Conservation (phyloP, 2,113 vertebrate genomes). For the Bubo blakistoni region DNA sequence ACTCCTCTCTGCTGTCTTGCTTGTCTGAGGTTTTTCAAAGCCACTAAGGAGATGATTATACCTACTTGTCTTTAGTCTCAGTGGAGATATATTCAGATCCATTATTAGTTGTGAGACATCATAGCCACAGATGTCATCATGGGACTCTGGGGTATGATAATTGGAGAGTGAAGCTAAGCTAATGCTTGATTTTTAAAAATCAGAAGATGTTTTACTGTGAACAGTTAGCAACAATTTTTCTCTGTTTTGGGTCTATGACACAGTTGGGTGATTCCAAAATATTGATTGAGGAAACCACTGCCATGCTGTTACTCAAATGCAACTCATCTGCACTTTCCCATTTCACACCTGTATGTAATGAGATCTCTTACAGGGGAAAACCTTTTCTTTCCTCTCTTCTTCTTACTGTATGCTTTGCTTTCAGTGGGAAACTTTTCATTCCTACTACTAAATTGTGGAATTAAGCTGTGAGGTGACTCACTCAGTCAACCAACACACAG, state of each 20-base stretch:
- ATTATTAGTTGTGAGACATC: background rate
- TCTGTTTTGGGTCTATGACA: background rate
- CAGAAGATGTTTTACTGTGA: background rate
- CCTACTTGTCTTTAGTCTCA: background rate
- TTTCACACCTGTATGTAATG: background rate
- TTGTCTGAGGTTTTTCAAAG: background rate
- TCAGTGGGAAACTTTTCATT: background rate
- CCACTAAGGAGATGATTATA: background rate
- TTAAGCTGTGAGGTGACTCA: background rate
- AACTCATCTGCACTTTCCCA: background rate
- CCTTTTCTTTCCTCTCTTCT: background rate
- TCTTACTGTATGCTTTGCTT: background rate
- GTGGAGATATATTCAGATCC: background rate
- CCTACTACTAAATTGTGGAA: background rate
- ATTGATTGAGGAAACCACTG: background rate
- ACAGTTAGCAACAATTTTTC: background rate
- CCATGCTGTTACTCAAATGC: background rate
- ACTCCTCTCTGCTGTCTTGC: background rate
- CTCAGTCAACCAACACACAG: background rate
- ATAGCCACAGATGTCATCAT: background rate
- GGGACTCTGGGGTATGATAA: background rate
- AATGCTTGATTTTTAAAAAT: background rate
- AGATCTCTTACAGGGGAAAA: slow-evolving; percentile 42
- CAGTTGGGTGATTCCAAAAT: background rate
- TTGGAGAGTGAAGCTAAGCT: background rate